phyloP scores from a whole-genome alignment of 2,113 vertebrate genomes.

The Notiomystis cincta region DNA sequence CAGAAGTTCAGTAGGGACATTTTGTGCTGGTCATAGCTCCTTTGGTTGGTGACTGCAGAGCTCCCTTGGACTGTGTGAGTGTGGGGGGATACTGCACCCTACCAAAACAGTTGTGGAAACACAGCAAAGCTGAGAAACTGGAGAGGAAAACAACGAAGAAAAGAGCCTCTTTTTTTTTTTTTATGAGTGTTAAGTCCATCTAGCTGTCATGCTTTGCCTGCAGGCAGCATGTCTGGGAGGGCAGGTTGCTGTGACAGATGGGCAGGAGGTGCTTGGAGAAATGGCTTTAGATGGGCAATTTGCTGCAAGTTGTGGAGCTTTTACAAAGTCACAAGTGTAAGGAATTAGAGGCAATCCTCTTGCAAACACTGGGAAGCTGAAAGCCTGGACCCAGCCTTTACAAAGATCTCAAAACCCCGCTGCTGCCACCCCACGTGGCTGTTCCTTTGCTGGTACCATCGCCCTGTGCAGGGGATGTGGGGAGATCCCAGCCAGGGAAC shows the following conservation, averaged over 20 bases:
- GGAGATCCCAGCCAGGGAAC: not conserved
- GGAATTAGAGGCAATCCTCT: not conserved
- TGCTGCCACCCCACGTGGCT: fast-evolving
- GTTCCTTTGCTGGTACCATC: fast-evolving
- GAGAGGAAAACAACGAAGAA: not conserved
- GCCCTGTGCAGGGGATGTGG: fast-evolving
- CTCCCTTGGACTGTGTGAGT: not conserved
- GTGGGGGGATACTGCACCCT: too few species aligned
- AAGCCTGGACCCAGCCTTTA: not conserved
- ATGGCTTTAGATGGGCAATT: not conserved
- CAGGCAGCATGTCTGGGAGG: not conserved
- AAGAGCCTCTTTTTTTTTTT: not conserved
- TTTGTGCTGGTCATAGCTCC: not conserved
- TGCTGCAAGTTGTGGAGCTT: not conserved
- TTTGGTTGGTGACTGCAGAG: fast-evolving
- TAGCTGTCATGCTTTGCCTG: not conserved
- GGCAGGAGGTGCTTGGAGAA: not conserved
- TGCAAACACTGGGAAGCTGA: not conserved
- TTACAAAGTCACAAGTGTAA: not conserved
- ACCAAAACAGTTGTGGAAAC: not conserved
- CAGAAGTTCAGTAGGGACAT: not conserved
- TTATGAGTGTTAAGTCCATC: not conserved
- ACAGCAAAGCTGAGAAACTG: not conserved
- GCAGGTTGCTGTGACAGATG: not conserved
- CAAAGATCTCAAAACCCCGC: not conserved